Conservation (phyloP, 2,113 vertebrate genomes). For the Callopanchax toddi region DNA sequence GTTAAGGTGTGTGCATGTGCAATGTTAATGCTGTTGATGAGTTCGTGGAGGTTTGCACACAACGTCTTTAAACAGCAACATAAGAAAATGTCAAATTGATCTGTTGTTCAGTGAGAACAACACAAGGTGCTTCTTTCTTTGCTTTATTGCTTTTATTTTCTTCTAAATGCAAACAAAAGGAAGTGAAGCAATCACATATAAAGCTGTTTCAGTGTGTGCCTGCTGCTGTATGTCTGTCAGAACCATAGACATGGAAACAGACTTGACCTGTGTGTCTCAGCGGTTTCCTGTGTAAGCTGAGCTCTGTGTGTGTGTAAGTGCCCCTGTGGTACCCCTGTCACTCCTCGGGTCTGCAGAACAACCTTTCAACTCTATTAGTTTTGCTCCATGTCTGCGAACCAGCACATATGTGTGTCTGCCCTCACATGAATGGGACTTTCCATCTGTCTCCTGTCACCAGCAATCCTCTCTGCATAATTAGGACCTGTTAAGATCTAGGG, state of each 20-base stretch:
- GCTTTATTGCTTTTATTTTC: conserved; percentile 2
- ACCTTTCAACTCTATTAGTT: conserved; percentile 54
- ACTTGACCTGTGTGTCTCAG: conserved; percentile 73
- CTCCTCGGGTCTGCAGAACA: conserved; percentile 57
- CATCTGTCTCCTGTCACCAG: conserved; percentile 74
- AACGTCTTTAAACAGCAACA: conserved; percentile 29
- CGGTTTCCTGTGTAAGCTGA: conserved; percentile 74
- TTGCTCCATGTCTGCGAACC: conserved; percentile 36
- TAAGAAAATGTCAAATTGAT: conserved; percentile 54
- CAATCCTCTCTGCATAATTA: conserved; percentile 66
- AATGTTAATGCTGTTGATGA: conserved; percentile 36
- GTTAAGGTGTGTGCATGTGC: conserved; percentile 36
- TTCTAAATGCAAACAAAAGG: conserved; percentile 30
- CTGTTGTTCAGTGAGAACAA: conserved; percentile 12
- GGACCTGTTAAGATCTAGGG: conserved; percentile 73
- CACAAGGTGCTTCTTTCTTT: conserved; percentile 34
- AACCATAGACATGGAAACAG: conserved; percentile 69
- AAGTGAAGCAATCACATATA: conserved; percentile 40
- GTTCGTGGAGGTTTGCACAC: conserved; percentile 35
- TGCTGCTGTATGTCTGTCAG: conserved; percentile 50
- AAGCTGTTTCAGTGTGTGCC: conserved; percentile 16
- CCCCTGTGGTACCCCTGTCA: conserved; percentile 59
- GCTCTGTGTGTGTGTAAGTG: conserved; percentile 25
- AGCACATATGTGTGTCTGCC: conserved; percentile 51
- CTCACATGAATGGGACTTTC: conserved; percentile 57